Base-by-base conservation (phyloP, 2,113 vertebrate species). In the Pomatorhinus ruficollis region DNA sequence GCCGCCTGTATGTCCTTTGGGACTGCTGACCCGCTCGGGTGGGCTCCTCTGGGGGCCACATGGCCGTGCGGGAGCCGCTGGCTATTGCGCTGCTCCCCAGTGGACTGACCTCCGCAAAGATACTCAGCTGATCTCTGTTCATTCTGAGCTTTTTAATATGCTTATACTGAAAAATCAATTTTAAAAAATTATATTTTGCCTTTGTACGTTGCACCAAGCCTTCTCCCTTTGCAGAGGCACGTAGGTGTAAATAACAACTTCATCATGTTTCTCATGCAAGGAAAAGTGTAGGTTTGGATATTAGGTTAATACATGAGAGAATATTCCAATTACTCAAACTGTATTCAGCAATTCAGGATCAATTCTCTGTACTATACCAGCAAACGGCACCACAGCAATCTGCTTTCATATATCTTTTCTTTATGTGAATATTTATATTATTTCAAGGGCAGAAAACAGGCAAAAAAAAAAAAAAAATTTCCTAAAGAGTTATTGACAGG, bases 391-490 rank as follows among this genome's bases (percentile, higher is more conserved):
- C 3, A 35, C 1, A 3, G 7, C 54, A 28, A 74, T 71, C 71
- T 75, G 22, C 21, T 85, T 90, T 37, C 83, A 24, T n/a, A 8
- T 52, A 69, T 52, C 64, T 90, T 60, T 39, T 60, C 14, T 56
- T 64, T 44, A 35, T 70, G 63, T 80, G 39, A 71, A 39, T 78
- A 54, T 76, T 90, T 93, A 18, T 71, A 31, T 76, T 90, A 69
- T 78, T 63, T 60, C 87, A 93, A 92, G 49, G 44, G 35, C 33
- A 31, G 30, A 60, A 92, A 87, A 19, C 31, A 37, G 76, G 44
- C 57, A 79, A 94, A 85, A 35, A 47, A 39, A 27, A 64, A 54
- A n/a, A n/a, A n/a, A n/a, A n/a, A n/a, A n/a, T 95, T 96, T 95
- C n/a, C 74, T 53, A 68, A 24, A 79, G 23, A 53, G 50, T 88